These are phyloP conservation scores for Zeus faber DNA, from an alignment of 2,113 vertebrate genomes.

Conservation along the genomic window DNA sequence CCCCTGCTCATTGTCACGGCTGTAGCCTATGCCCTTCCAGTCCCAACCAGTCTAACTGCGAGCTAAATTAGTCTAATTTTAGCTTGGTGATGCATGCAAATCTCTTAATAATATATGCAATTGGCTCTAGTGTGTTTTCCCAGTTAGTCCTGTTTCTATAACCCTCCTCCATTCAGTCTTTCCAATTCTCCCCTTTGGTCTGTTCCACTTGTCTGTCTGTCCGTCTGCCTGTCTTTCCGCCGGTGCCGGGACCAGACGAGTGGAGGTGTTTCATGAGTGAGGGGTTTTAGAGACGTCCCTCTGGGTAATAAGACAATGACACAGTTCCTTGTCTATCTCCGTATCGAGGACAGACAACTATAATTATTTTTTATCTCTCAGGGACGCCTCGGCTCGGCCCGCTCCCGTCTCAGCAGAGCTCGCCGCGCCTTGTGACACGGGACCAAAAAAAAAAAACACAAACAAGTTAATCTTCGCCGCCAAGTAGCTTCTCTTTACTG, in stretches of 20 bases:
- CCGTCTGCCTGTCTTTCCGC: slow-evolving; percentile 3
- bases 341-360: slow-evolving; percentile 77
- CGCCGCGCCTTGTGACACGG: slow-evolving; percentile 34
- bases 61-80: no score
- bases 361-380: slow-evolving; percentile 78
- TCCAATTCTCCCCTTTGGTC: not conserved
- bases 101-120: no score
- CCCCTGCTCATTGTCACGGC: no score
- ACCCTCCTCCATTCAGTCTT: no score
- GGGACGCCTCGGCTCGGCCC: slow-evolving; percentile 61
- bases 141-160: not conserved
- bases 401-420: slow-evolving; percentile 54
- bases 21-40: no score
- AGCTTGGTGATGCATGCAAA: no score
- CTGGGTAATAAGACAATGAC: slow-evolving; percentile 75
- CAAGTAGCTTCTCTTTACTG: no score
- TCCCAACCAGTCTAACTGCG: no score
- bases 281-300: slow-evolving; percentile 48
- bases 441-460: slow-evolving; percentile 17
- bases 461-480: no score
- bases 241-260: slow-evolving; percentile 28
- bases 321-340: slow-evolving; percentile 79
- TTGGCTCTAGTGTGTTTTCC: no score
- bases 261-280: slow-evolving; percentile 51
- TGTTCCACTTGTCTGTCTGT: not conserved